A percentile compares a stretch with the other conserved stretches of the same genome.
Conservation (phyloP, 2,797 vertebrate species). For the Cossypha caffra region DNA sequence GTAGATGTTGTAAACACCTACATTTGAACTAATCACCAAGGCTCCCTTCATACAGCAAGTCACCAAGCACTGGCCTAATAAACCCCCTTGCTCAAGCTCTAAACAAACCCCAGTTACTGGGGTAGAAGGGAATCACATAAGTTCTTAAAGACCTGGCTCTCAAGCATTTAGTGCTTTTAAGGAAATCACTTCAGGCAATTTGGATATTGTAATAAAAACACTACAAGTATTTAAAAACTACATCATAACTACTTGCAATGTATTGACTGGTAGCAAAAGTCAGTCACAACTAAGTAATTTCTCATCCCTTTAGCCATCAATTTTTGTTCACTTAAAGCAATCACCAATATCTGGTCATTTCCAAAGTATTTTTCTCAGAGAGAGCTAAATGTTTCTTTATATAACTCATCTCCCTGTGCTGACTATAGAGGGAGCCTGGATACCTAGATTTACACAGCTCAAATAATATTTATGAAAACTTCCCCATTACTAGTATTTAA, state of each 20-base stretch:
- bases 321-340: neutral
- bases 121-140: neutral
- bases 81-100: neutral
- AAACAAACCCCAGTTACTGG: neutral
- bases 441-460: neutral
- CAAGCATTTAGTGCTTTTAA: neutral
- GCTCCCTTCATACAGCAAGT: neutral
- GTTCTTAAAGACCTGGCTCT: neutral
- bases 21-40: neutral
- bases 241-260: neutral
- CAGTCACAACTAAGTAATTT: neutral
- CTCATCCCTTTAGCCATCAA: neutral
- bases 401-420: neutral
- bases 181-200: neutral
- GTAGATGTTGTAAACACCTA: neutral
- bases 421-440: constrained; percentile 63
- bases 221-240: neutral
- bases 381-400: neutral
- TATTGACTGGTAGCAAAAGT: neutral
- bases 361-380: neutral
- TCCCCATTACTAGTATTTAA: neutral
- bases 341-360: neutral
- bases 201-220: neutral
- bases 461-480: neutral
- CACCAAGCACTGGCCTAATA: neutral